These are phyloP conservation scores for Excalfactoria chinensis DNA, from an alignment of 2,113 vertebrate genomes.

Conservation along the genomic window DNA sequence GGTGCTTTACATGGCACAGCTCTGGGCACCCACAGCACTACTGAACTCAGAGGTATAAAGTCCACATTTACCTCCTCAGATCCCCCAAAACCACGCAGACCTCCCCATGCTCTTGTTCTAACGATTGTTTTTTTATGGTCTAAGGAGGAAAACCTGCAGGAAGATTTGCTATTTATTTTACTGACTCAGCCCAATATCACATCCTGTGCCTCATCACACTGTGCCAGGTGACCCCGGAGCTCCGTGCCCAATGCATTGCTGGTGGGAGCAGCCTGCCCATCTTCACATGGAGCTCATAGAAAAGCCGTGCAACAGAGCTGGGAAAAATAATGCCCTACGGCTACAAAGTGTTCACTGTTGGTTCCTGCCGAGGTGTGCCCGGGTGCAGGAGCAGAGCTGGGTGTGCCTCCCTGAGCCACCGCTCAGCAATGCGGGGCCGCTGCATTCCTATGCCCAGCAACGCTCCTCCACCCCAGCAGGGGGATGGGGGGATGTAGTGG, in stretches of 20 bases:
- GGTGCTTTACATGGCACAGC: not conserved
- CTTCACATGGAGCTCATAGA: not conserved
- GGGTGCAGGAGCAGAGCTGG: not conserved
- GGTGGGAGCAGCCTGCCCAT: not conserved
- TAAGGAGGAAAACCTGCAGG: not conserved
- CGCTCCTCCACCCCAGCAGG: not conserved
- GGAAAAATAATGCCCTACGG: not conserved
- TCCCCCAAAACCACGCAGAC: not conserved
- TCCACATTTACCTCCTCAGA: not conserved
- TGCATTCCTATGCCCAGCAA: slow-evolving; percentile 20
- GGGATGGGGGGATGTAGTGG: not conserved
- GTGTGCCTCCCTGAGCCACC: not conserved
- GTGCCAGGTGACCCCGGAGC: fast-evolving
- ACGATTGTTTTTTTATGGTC: not conserved
- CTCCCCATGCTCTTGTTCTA: not conserved
- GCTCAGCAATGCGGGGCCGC: slow-evolving; percentile 35
- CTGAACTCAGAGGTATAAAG: not conserved
- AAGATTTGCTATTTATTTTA: not conserved
- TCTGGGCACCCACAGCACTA: not conserved
- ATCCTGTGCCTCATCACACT: not conserved
- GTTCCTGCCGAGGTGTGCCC: not conserved
- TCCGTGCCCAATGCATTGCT: not conserved
- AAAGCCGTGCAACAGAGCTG: not conserved
- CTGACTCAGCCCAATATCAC: not conserved
- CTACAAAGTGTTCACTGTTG: not conserved